Evolutionary conservation across 2,797 vertebrate species (phyloP).

Genomic region (Pygocentrus nattereri): DNA sequence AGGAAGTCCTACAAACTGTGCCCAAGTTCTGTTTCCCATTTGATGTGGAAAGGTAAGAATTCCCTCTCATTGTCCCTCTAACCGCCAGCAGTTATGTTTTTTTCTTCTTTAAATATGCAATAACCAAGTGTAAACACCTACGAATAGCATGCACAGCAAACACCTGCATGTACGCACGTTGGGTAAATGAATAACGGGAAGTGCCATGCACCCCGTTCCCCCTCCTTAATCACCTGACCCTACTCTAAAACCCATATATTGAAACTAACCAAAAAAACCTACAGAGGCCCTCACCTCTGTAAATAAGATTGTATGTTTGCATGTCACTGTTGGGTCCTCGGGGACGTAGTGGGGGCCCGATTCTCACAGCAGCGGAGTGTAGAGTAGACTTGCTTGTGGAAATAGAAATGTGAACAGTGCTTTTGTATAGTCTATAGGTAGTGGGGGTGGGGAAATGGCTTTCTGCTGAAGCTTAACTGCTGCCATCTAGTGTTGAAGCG

Average conservation of each 20-base stretch:
- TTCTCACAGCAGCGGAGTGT: conserved; percentile 30
- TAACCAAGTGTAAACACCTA: neutral
- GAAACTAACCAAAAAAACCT: conserved; percentile 5
- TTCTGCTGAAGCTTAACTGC: conserved; percentile 77
- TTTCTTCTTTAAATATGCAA: conserved; percentile 7
- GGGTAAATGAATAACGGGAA: conserved; percentile 10
- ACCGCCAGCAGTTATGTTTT: neutral
- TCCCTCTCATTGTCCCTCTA: conserved; percentile 50
- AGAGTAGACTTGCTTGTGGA: conserved; percentile 44
- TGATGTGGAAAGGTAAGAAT: conserved; percentile 91
- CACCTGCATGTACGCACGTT: neutral
- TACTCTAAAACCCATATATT: conserved; percentile 18
- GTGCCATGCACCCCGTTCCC: conserved; percentile 12
- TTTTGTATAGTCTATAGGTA: conserved; percentile 58
- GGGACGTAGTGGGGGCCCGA: conserved; percentile 21
- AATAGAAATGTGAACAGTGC: conserved; percentile 70
- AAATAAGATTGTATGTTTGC: conserved; percentile 44
- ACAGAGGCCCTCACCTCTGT: conserved; percentile 11
- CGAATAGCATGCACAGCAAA: too few species aligned
- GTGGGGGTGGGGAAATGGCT: conserved; percentile 3
- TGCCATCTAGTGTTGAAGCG: conserved; percentile 84
- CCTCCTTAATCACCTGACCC: conserved; percentile 29
- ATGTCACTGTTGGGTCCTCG: conserved; percentile 11
- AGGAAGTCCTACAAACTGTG: conserved; percentile 94
- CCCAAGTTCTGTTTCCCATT: conserved; percentile 99